Evolutionary conservation across 2,797 vertebrate species (phyloP), one percentile per base, ranked within the genome.

Genomic region (Catharus ustulatus): DNA sequence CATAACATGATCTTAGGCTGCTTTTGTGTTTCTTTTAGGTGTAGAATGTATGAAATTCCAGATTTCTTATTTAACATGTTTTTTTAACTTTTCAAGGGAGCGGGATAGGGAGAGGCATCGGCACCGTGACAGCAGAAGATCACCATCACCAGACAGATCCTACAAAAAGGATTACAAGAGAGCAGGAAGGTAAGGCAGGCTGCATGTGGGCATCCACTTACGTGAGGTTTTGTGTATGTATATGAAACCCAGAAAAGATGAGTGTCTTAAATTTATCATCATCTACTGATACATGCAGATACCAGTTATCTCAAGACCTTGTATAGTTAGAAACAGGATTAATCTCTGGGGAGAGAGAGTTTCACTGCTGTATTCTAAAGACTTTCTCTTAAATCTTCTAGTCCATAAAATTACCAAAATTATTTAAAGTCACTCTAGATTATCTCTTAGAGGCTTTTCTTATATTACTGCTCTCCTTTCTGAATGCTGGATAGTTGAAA

Each of bases 161-260:
- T 98, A 99, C 98, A 98, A 98, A 78, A 99, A 98, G 87, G 98
- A 98, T 90, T 97, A 97, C 87, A 98, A 99, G 96, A 98, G 98
- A 67, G 97, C 98, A 27, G 98, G 98, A 91, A 99, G 99, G 99
- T 99, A 96, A 97, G 93, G 55, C 74, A 58, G 36, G 9, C 32
- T 87, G 36, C 11, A 4, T 55, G 36, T n/a, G 16, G 23, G 24
- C 22, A 34, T 81, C 11, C 22, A 34, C 4, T 7, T 3, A 1
- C 6, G 0, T 10, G 7, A 36, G 10, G 5, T 61, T 75, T 38
- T 59, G 8, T 54, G 4, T 58, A 12, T 71, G 20, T 6, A 7
- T 78, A 3, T 2, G 45, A 86, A 94, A 45, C 20, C 27, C 20
- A 45, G 40, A 45, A 55, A 54, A 84, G 11, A 24, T 22, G 8